Conservation (phyloP, 64 coral and sea anemone genomes). For the Porites lutea region DNA sequence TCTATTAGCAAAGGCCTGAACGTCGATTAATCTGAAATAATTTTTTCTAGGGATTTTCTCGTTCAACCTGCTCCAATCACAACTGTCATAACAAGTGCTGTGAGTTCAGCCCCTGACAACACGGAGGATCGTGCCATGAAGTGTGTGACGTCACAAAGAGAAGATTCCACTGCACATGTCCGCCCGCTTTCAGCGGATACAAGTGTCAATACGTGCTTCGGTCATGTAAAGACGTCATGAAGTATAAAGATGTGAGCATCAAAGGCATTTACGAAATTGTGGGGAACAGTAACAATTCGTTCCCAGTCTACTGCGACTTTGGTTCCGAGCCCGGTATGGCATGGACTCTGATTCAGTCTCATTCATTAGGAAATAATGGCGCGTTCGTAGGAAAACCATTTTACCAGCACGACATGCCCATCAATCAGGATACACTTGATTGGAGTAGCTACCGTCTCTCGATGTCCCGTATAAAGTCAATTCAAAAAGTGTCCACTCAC, state of each 20-base stretch:
- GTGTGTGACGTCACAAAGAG: neutral
- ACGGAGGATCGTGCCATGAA: neutral
- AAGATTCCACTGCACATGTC: neutral
- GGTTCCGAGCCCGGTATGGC: neutral
- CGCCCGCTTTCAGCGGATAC: neutral
- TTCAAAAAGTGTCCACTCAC: too few relatives aligned
- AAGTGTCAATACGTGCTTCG: neutral
- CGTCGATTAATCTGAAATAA: neutral
- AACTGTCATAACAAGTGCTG: neutral
- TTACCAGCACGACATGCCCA: too few relatives aligned
- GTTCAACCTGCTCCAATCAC: neutral
- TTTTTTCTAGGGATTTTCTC: neutral
- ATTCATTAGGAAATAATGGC: neutral
- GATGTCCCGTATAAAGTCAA: too few relatives aligned
- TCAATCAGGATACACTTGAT: too few relatives aligned
- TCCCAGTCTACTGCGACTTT: constrained; percentile 2
- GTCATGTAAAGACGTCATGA: too few relatives aligned
- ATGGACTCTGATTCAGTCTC: neutral
- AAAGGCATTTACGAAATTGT: too few relatives aligned
- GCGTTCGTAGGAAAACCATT: neutral
- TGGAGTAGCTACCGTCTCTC: too few relatives aligned
- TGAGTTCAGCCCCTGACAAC: neutral
- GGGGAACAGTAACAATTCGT: neutral
- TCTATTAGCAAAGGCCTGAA: too few relatives aligned
- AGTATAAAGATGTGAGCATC: too few relatives aligned